phyloP scores from a whole-genome alignment of 2,113 vertebrate genomes.

The Notechis scutatus region DNA sequence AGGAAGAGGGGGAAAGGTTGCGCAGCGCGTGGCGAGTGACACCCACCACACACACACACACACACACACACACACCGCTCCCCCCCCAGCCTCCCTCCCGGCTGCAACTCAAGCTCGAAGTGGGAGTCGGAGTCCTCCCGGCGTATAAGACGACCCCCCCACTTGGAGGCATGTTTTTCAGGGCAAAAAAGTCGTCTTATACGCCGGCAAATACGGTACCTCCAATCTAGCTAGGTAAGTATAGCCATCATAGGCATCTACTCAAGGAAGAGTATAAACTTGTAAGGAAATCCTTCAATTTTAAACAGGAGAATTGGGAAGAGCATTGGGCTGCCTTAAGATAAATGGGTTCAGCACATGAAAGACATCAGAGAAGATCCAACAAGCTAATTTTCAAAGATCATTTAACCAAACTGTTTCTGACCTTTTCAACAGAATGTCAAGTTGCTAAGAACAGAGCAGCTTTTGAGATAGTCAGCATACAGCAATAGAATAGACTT shows the following conservation, averaged over 20 bases:
- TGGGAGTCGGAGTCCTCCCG: no score
- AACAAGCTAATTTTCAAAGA: background rate
- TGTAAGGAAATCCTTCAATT: background rate
- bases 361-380: background rate
- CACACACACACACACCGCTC: no score
- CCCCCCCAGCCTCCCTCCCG: no score
- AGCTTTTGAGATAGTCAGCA: background rate
- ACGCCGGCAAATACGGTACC: no score
- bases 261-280: background rate
- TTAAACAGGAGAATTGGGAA: background rate
- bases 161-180: no score
- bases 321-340: background rate
- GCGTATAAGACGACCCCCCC: no score
- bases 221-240: background rate
- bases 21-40: no score
- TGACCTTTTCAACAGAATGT: background rate
- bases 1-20: no score
- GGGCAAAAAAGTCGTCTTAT: no score
- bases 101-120: no score
- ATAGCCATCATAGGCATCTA: background rate
- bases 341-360: background rate
- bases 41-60: no score
- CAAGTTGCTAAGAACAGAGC: background rate
- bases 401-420: background rate
- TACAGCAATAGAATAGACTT: no score